Evolutionary conservation across 2,113 vertebrate genomes (phyloP).

Genomic region (Lontra canadensis): DNA sequence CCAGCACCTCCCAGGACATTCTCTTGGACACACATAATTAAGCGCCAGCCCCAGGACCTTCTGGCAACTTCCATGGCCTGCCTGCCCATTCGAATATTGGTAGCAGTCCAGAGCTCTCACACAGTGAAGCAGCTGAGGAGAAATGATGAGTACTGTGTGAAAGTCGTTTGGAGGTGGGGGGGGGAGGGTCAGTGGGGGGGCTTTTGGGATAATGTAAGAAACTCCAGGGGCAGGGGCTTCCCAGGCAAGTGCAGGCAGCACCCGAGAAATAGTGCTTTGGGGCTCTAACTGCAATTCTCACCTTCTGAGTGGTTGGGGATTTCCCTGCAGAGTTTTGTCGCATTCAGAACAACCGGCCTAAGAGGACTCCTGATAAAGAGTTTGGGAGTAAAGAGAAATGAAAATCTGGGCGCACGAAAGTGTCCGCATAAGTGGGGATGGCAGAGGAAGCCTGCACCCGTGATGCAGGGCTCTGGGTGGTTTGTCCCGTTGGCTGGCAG

Average conservation of each 20-base stretch:
- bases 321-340: neutral
- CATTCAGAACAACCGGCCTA: neutral
- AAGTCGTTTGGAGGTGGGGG: too few relatives aligned
- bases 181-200: neutral
- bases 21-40: neutral
- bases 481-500: accelerated
- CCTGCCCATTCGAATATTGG: neutral
- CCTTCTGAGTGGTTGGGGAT: accelerated
- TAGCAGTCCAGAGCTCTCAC: neutral
- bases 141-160: neutral
- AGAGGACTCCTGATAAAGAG: neutral
- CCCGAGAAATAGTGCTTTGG: neutral
- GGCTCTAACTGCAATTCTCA: neutral
- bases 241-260: neutral
- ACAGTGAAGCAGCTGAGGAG: neutral
- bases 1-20: neutral
- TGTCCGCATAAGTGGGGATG: accelerated
- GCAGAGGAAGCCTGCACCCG: accelerated
- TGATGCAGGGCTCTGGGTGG: accelerated
- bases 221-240: neutral
- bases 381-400: neutral
- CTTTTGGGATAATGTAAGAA: neutral
- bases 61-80: neutral
- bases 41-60: neutral
- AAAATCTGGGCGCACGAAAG: too few relatives aligned